Evolutionary conservation across 2,797 vertebrate genomes (phyloP).

Genomic region (Hyperoplus immaculatus): DNA sequence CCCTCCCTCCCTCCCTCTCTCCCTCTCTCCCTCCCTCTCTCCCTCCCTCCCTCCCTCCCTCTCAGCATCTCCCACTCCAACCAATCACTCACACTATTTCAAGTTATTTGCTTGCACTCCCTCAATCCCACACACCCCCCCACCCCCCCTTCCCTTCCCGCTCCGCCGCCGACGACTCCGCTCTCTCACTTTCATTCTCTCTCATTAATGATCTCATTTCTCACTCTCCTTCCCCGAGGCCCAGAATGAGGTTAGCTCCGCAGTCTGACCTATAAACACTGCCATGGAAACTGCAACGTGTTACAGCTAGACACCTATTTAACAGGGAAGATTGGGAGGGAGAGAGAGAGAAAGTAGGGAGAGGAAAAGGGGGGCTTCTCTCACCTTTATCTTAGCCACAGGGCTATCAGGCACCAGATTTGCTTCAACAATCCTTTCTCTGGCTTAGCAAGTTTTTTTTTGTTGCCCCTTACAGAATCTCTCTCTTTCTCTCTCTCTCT

Average conservation of each 20-base stretch:
- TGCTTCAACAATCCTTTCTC: constrained; percentile 54
- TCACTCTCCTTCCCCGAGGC: constrained; percentile 77
- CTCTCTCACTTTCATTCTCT: constrained; percentile 76
- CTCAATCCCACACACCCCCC: constrained; percentile 20
- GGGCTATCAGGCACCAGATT: constrained; percentile 57
- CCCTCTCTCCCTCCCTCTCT: constrained; percentile 52
- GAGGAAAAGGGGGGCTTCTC: constrained; percentile 27
- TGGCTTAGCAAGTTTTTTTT: constrained; percentile 30
- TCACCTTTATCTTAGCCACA: constrained; percentile 69
- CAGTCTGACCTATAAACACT: constrained; percentile 81
- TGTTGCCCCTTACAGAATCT: constrained; percentile 4
- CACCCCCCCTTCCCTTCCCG: too few species aligned
- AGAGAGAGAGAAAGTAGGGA: not conserved
- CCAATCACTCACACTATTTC: constrained; percentile 77
- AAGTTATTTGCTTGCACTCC: constrained; percentile 74
- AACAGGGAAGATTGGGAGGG: constrained; percentile 21
- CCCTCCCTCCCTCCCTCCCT: constrained; percentile 55
- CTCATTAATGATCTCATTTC: constrained; percentile 84
- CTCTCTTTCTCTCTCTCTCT: constrained; percentile 7
- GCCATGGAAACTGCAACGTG: constrained; percentile 76
- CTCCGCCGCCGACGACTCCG: constrained; percentile 13
- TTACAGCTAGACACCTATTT: constrained; percentile 64
- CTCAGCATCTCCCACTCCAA: constrained; percentile 63
- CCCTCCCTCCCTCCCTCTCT: constrained; percentile 53
- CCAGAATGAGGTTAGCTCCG: constrained; percentile 76